Evolutionary conservation across 92 coral and sea anemone species (phyloP).

Genomic region (Umimayanthus chanpuru): DNA sequence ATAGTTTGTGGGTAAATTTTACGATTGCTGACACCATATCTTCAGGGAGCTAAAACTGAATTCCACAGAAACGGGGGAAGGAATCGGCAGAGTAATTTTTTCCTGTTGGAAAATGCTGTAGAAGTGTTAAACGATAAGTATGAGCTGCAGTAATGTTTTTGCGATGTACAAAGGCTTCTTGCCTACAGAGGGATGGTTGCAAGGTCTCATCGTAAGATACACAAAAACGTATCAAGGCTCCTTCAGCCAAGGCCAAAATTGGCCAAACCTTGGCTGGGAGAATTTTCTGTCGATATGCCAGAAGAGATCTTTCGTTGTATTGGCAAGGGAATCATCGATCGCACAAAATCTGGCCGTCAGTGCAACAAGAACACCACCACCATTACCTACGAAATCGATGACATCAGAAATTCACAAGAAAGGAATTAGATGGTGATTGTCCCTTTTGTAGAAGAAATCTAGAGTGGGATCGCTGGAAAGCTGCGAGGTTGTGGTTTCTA

Average conservation of each 20-base stretch:
- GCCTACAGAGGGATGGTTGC: not conserved
- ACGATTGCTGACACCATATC: not conserved
- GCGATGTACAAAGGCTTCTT: not conserved
- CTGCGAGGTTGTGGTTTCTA: too few relatives aligned
- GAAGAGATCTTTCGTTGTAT: constrained; percentile 18
- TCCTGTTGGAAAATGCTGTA: constrained; percentile 26
- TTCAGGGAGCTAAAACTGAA: constrained; percentile 23
- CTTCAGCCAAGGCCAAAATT: constrained; percentile 21
- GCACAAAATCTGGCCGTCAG: constrained; percentile 7
- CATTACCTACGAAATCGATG: not conserved
- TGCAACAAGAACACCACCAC: not conserved
- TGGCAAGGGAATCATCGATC: constrained; percentile 3
- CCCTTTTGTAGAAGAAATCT: not conserved
- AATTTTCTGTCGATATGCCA: not conserved
- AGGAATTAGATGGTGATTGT: not conserved
- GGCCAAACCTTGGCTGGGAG: constrained; percentile 20
- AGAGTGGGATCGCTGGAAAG: too few relatives aligned
- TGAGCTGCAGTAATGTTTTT: not conserved
- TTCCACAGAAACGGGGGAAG: constrained; percentile 28
- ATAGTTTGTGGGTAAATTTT: constrained; percentile 36
- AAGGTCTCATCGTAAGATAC: not conserved
- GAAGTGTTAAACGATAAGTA: constrained; percentile 29
- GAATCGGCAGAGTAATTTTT: constrained; percentile 18
- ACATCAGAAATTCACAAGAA: constrained; percentile 14
- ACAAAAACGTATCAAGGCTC: not conserved